Percentiles rank a stretch among this genome's conserved stretches.
Conservation (phyloP, 1,140 invertebrate genomes). For the Ceratina australensis region DNA sequence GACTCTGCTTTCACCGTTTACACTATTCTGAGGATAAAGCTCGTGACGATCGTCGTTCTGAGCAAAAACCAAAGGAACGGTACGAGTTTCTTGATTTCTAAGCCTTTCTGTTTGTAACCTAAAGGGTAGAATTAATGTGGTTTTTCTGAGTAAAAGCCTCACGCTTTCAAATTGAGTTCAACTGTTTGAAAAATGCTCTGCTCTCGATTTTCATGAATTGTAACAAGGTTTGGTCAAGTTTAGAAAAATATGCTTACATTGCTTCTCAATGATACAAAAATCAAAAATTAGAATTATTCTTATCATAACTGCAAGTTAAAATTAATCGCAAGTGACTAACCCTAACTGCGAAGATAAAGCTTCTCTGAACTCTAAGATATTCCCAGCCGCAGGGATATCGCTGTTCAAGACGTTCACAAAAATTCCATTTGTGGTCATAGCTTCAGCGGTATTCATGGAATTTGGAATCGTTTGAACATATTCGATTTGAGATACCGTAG, state of each 20-base stretch:
- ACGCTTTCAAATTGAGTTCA: neutral
- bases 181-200: neutral
- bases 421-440: slow-evolving; percentile 25
- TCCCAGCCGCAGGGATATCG: neutral
- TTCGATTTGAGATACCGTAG: slow-evolving; percentile 10
- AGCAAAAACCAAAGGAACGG: slow-evolving; percentile 37
- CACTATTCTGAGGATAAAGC: slow-evolving; percentile 6
- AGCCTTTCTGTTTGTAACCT: slow-evolving; percentile 21
- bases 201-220: neutral
- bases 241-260: neutral
- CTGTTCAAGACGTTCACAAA: slow-evolving; percentile 19
- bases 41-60: slow-evolving; percentile 23
- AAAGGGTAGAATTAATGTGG: slow-evolving; percentile 10
- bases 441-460: slow-evolving; percentile 52
- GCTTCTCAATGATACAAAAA: neutral
- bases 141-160: neutral
- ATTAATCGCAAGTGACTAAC: slow-evolving; percentile 3
- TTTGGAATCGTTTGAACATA: slow-evolving; percentile 27
- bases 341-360: slow-evolving; percentile 14
- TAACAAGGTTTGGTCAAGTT: no score
- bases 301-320: neutral
- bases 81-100: slow-evolving; percentile 38
- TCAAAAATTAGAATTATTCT: neutral
- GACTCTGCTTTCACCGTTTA: slow-evolving; percentile 37
- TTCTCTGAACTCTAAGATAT: slow-evolving; percentile 27